Evolutionary conservation across 1,140 invertebrate genomes (phyloP).

Genomic region (Drosophila nasuta): DNA sequence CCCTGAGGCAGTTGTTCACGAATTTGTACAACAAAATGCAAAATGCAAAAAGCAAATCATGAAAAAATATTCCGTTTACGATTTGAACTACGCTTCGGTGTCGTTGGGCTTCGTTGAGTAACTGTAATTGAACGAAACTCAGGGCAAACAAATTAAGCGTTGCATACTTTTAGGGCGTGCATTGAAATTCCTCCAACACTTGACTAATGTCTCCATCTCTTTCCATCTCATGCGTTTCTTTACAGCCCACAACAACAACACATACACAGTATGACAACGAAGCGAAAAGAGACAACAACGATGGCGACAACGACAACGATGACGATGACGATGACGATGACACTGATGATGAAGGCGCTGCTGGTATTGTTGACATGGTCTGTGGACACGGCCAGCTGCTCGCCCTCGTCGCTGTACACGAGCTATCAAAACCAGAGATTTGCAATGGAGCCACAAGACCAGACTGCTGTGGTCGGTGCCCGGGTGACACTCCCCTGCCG

Average conservation of each 20-base stretch:
- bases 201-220: not conserved
- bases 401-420: slow-evolving; percentile 62
- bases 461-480: slow-evolving; percentile 89
- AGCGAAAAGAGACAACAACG: slow-evolving; percentile 21
- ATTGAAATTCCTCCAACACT: not conserved
- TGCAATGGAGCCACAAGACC: slow-evolving; percentile 93
- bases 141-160: slow-evolving; percentile 13
- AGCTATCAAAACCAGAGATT: slow-evolving; percentile 88
- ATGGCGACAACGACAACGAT: slow-evolving; percentile 10
- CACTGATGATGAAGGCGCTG: slow-evolving; percentile 13
- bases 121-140: slow-evolving; percentile 4
- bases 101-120: not conserved
- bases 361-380: slow-evolving; percentile 12
- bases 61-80: slow-evolving; percentile 24
- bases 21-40: slow-evolving; percentile 57
- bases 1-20: slow-evolving; percentile 60
- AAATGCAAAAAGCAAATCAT: slow-evolving; percentile 19
- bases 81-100: not conserved
- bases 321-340: slow-evolving; percentile 15
- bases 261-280: slow-evolving; percentile 20
- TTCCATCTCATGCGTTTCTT: not conserved
- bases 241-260: slow-evolving; percentile 8
- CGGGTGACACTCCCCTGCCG: slow-evolving; percentile 90
- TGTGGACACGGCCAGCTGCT: slow-evolving; percentile 4
- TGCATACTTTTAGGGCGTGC: slow-evolving; percentile 36